A percentile compares a stretch with the other conserved stretches of the same genome.
Evolutionary conservation across 2,113 vertebrate genomes (phyloP).

Genomic region (Petromus typicus): DNA sequence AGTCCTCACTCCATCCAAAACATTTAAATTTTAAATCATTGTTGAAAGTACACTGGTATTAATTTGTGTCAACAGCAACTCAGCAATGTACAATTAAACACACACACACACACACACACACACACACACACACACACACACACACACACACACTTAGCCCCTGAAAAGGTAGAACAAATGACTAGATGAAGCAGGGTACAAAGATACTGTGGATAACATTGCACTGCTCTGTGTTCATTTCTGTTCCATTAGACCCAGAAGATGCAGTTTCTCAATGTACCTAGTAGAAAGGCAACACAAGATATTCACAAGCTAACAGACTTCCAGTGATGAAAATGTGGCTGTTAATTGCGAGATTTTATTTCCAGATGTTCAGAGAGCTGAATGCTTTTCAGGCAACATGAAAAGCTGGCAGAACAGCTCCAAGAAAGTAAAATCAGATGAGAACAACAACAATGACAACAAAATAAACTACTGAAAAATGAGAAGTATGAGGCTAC

Average conservation of each 20-base stretch:
- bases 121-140: too few relatives aligned
- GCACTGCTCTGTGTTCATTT: not conserved
- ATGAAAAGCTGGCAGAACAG: constrained; percentile 62
- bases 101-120: too few relatives aligned
- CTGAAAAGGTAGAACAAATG: constrained; percentile 35
- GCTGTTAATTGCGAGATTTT: constrained; percentile 82
- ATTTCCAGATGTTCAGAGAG: constrained; percentile 84
- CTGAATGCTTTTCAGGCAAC: constrained; percentile 77
- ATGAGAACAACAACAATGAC: constrained; percentile 2
- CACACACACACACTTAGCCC: not conserved
- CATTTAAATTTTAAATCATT: constrained; percentile 16
- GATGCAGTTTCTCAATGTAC: constrained; percentile 51
- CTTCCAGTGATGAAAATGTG: constrained; percentile 76
- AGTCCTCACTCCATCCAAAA: not conserved
- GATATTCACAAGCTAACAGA: constrained; percentile 67
- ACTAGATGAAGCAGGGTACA: not conserved
- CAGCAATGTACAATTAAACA: not conserved
- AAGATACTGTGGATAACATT: not conserved
- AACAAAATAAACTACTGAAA: constrained; percentile 16
- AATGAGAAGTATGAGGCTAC: constrained; percentile 21
- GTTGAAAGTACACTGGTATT: not conserved
- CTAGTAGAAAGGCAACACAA: constrained; percentile 74
- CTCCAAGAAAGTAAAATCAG: constrained; percentile 60
- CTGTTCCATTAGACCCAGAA: constrained; percentile 68
- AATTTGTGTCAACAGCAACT: not conserved